phyloP scores from a whole-genome alignment of 2,797 vertebrate species.

The Hypotaenidia okinawae region DNA sequence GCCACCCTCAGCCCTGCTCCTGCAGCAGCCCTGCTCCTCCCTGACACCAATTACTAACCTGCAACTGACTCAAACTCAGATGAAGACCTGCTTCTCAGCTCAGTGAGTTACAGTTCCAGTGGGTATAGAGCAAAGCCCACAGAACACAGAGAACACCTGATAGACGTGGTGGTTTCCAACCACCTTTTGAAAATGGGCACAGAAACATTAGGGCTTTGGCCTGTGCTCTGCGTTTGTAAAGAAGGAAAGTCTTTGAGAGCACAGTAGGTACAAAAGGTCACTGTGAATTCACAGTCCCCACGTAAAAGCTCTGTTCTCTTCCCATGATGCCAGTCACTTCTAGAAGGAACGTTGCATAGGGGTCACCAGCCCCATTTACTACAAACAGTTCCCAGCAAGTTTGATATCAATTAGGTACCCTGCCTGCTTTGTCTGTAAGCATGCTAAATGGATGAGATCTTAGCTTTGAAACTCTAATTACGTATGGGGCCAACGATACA shows the following conservation, averaged over 20 bases:
- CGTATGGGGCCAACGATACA: background rate
- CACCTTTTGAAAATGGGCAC: background rate
- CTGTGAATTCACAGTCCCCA: background rate
- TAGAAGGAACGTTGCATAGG: rapidly evolving
- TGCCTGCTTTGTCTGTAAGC: background rate
- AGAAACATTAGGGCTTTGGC: background rate
- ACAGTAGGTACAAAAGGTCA: background rate
- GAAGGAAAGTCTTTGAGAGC: background rate
- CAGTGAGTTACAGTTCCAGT: background rate
- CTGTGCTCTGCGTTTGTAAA: background rate
- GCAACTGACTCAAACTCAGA: background rate
- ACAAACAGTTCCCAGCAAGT: background rate
- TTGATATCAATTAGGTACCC: rapidly evolving
- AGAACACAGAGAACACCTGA: background rate
- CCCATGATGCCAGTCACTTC: background rate
- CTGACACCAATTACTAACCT: background rate
- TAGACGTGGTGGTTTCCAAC: rapidly evolving
- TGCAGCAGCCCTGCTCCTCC: background rate
- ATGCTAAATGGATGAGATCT: background rate
- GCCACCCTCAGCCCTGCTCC: too few species aligned
- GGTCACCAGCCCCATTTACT: background rate
- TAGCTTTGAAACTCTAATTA: background rate
- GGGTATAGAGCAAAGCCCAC: background rate
- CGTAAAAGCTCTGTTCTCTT: background rate
- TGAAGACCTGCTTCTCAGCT: background rate